Percentiles rank a stretch among this genome's conserved stretches.
Conservation (phyloP, 1,140 invertebrate genomes). For the Macrocentrus cingulum region DNA sequence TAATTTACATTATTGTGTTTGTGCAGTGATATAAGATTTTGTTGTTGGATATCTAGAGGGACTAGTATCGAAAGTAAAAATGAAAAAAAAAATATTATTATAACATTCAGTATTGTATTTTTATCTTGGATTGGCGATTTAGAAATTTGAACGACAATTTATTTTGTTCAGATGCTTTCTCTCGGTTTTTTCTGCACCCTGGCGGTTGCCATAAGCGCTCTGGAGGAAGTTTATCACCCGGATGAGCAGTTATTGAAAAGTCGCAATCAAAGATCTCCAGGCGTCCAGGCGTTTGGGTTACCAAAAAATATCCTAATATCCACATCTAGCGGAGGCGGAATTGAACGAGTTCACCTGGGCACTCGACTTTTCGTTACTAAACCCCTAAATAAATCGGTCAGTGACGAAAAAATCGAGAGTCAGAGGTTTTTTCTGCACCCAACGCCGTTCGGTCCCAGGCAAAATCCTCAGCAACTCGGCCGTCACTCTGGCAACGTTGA, state of each 20-base stretch:
- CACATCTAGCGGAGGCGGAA: constrained; percentile 24
- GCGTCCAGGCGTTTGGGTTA: constrained; percentile 35
- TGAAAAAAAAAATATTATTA: no score
- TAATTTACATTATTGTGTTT: no score
- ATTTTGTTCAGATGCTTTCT: no score
- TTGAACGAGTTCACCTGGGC: constrained; percentile 18
- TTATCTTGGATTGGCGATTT: no score
- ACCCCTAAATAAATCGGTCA: neutral
- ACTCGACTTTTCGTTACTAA: neutral
- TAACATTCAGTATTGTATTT: no score
- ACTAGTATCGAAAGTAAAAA: no score
- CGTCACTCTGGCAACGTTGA: neutral
- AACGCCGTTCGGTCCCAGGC: neutral
- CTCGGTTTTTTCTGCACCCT: no score
- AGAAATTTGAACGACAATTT: no score
- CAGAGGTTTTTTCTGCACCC: neutral
- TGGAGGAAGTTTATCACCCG: neutral
- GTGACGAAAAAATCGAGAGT: neutral
- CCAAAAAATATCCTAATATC: constrained; percentile 29
- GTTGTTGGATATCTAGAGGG: no score
- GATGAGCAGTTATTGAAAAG: neutral
- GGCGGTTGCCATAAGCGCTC: no score
- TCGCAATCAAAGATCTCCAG: constrained; percentile 27
- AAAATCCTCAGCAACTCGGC: neutral
- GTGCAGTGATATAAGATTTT: no score